phyloP scores from a whole-genome alignment of 1,140 invertebrate species.

The Sminthurinus signatus region DNA sequence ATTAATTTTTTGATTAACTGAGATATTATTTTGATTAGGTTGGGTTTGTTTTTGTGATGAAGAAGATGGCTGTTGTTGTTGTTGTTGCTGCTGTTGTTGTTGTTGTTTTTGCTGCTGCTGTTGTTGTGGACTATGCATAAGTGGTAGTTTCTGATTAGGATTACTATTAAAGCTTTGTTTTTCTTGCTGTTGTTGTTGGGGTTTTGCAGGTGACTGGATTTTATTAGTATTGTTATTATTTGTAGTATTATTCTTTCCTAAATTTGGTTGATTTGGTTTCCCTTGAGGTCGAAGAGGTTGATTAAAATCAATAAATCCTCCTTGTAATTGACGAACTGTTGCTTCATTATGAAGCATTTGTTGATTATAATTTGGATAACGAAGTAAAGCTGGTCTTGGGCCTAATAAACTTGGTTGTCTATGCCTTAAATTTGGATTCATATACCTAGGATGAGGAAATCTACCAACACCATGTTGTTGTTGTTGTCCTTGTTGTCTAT shows the following conservation, averaged over 20 bases:
- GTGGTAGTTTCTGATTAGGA: not conserved
- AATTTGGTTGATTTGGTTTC: not conserved
- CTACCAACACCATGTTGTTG: no score
- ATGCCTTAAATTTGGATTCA: not conserved
- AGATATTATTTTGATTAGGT: no score
- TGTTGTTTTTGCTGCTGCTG: conserved; percentile 9
- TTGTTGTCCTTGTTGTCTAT: no score
- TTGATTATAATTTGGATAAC: not conserved
- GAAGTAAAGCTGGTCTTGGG: not conserved
- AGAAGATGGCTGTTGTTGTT: no score
- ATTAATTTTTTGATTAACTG: not conserved
- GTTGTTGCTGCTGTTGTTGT: no score
- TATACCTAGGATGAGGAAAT: not conserved
- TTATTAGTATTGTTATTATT: not conserved
- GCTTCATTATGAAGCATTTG: not conserved
- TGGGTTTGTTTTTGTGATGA: no score
- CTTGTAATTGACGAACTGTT: not conserved
- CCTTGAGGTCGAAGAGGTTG: conserved; percentile 7
- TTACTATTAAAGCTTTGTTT: no score
- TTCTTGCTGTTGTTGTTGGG: not conserved
- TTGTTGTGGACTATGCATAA: not conserved
- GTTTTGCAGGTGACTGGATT: not conserved
- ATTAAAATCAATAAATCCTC: conserved; percentile 27
- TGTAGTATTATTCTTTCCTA: not conserved
- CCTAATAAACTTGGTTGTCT: not conserved